phyloP scores from a whole-genome alignment of 2,888 invertebrate genomes.

The Troides helena region DNA sequence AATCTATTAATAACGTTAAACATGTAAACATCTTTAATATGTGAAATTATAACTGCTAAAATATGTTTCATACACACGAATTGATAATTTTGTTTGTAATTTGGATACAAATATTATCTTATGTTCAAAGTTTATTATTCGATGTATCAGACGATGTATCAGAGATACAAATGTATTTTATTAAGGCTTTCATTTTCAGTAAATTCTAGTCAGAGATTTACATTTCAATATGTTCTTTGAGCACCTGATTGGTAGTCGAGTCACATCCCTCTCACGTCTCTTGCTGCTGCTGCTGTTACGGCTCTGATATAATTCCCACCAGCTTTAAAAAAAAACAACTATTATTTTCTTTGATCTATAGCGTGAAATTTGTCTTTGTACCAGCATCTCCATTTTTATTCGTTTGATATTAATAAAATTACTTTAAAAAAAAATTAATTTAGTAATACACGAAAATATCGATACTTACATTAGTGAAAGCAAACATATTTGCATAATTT shows the following conservation, averaged over 20 bases:
- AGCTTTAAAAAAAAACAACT: slow-evolving; percentile 40
- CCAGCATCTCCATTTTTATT: background rate
- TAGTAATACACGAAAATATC: too few relatives aligned
- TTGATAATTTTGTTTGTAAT: too few relatives aligned
- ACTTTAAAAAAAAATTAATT: too few relatives aligned
- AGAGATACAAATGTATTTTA: background rate
- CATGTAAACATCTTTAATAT: too few relatives aligned
- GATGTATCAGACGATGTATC: too few relatives aligned
- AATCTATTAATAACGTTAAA: too few relatives aligned
- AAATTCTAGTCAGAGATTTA: slow-evolving; percentile 42
- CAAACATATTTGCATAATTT: too few relatives aligned
- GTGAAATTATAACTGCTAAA: too few relatives aligned
- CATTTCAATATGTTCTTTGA: slow-evolving; percentile 53
- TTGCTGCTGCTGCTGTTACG: slow-evolving; percentile 40
- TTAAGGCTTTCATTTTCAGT: slow-evolving; percentile 8
- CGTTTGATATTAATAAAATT: background rate
- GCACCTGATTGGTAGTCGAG: slow-evolving; percentile 49
- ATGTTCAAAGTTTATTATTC: too few relatives aligned
- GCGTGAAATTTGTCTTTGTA: background rate
- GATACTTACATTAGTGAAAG: too few relatives aligned
- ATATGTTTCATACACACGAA: too few relatives aligned
- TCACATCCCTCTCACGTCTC: slow-evolving; percentile 57
- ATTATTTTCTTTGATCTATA: slow-evolving; percentile 22
- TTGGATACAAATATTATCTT: too few relatives aligned
- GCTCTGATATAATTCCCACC: slow-evolving; percentile 51